Evolutionary conservation across 2,888 invertebrate species (phyloP).

Genomic region (Acanthosepion lycidas): DNA sequence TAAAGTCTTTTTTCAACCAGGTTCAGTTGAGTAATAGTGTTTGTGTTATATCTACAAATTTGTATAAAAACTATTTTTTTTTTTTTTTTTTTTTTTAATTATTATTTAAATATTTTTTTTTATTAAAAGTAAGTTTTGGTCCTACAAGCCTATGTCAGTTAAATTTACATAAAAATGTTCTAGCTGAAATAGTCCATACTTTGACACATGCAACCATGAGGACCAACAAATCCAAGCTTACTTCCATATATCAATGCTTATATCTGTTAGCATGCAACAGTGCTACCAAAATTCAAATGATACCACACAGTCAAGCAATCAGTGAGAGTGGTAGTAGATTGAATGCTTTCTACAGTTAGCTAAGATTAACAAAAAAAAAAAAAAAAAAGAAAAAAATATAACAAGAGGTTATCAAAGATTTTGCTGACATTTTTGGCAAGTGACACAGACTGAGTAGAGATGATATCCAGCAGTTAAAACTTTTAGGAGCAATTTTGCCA

Average conservation of each 20-base stretch:
- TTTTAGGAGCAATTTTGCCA: conserved; percentile 38
- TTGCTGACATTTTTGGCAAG: not conserved
- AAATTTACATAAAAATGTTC: not conserved
- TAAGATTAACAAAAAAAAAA: not conserved
- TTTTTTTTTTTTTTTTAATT: not conserved
- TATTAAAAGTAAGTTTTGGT: not conserved
- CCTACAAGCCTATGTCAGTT: not conserved
- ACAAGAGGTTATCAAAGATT: not conserved
- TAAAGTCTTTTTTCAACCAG: no score
- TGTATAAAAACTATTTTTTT: not conserved
- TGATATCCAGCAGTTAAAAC: conserved; percentile 43
- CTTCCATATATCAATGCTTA: conserved; percentile 45
- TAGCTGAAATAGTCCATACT: conserved; percentile 38
- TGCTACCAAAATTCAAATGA: conserved; percentile 37
- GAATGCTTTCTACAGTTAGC: conserved; percentile 43
- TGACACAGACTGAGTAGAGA: conserved; percentile 39
- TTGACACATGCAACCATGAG: conserved; percentile 40
- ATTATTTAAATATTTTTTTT: not conserved
- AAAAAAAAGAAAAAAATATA: not conserved
- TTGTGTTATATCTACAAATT: not conserved
- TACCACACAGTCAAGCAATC: conserved; percentile 47
- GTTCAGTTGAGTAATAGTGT: not conserved
- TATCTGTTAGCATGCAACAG: conserved; percentile 47
- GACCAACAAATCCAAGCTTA: conserved; percentile 43
- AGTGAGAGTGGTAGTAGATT: conserved; percentile 43